These are phyloP conservation scores for Thereva unica DNA, from an alignment of 2,888 invertebrate genomes.

Conservation along the genomic window DNA sequence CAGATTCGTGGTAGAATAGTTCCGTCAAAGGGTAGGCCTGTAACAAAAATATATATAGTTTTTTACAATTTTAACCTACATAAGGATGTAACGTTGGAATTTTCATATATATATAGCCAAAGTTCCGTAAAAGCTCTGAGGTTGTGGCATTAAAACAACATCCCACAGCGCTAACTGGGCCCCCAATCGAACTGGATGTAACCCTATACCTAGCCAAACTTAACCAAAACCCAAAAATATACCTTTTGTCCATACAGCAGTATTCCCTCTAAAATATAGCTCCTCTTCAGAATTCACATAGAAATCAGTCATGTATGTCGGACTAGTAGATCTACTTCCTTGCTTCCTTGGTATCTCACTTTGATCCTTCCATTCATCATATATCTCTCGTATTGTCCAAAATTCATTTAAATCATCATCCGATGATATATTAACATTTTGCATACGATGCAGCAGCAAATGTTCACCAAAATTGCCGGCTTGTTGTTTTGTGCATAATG, in stretches of 20 bases:
- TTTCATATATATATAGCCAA: too few species aligned
- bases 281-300: conserved; percentile 75
- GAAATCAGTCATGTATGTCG: conserved; percentile 52
- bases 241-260: conserved; percentile 80
- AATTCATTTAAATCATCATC: conserved; percentile 60
- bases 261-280: conserved; percentile 81
- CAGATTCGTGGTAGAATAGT: conserved; percentile 58
- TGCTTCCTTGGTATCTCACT: conserved; percentile 2
- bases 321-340: conserved; percentile 37
- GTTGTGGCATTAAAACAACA: too few species aligned
- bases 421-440: conserved; percentile 76
- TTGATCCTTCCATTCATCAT: conserved; percentile 52
- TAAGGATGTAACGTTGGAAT: too few species aligned
- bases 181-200: too few species aligned
- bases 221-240: conserved; percentile 10
- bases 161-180: too few species aligned
- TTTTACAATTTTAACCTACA: not conserved
- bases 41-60: not conserved
- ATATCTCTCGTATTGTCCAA: conserved; percentile 65
- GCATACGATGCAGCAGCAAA: conserved; percentile 70
- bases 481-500: conserved; percentile 61
- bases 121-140: too few species aligned
- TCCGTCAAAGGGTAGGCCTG: conserved; percentile 48
- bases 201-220: too few species aligned
- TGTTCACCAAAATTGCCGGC: conserved; percentile 63